Evolutionary conservation across 2,797 vertebrate species (phyloP).

Genomic region (Hippocampus kuda): DNA sequence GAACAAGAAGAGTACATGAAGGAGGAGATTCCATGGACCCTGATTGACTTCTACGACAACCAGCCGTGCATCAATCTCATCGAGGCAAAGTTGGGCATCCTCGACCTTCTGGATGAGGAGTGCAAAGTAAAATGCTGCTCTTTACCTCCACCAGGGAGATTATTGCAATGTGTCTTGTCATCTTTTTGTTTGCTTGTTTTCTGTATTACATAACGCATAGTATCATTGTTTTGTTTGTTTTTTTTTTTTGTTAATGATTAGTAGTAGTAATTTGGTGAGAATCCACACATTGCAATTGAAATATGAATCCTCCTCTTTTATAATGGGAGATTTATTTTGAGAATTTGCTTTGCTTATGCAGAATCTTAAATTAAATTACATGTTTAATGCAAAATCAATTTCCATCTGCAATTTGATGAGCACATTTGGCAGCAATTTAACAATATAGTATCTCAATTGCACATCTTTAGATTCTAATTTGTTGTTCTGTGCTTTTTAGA

Average conservation of each 20-base stretch:
- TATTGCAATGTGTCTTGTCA: too few species aligned
- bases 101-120: constrained; percentile 95
- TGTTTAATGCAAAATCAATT: not conserved
- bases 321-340: not conserved
- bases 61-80: constrained; percentile 96
- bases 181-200: not conserved
- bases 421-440: not conserved
- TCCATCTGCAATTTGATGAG: not conserved
- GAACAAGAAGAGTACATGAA: constrained; percentile 98
- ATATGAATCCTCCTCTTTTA: not conserved
- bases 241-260: not conserved
- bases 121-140: constrained; percentile 73
- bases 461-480: not conserved
- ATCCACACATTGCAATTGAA: not conserved
- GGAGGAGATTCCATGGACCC: constrained; percentile 92
- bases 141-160: too few species aligned
- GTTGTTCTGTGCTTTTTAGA: not conserved
- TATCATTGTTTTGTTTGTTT: not conserved
- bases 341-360: too few species aligned
- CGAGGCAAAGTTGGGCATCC: constrained; percentile 86
- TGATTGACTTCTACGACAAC: constrained; percentile 98
- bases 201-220: not conserved
- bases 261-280: not conserved
- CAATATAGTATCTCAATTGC: not conserved
- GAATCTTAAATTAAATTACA: not conserved